Evolutionary conservation across 1,140 invertebrate genomes (phyloP).

Genomic region (Drosophila quadrilineata): DNA sequence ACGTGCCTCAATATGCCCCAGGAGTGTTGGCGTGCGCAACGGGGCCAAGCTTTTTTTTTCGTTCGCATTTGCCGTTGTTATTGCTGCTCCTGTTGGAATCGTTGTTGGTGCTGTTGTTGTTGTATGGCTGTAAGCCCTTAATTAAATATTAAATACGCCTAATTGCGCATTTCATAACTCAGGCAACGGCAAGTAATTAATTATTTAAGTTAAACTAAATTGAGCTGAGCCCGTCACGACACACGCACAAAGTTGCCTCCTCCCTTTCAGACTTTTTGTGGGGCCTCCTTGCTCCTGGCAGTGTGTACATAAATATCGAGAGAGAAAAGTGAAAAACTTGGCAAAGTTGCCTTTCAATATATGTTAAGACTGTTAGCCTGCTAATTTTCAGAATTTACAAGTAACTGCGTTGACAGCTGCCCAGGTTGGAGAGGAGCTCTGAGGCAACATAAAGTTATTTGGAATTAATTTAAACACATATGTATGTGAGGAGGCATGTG

Average conservation of each 20-base stretch:
- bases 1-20: conserved; percentile 12
- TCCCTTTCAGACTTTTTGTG: too few relatives aligned
- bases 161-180: conserved; percentile 79
- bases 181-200: conserved; percentile 73
- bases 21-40: conserved; percentile 46
- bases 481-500: too few relatives aligned
- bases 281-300: conserved; percentile 1
- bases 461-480: conserved; percentile 6
- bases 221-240: conserved; percentile 57
- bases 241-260: conserved; percentile 46
- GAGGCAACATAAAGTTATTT: conserved; percentile 1
- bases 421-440: not conserved
- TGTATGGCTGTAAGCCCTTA: conserved; percentile 61
- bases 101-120: conserved; percentile 12
- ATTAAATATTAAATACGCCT: conserved; percentile 77
- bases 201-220: conserved; percentile 77
- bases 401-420: not conserved
- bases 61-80: too few relatives aligned
- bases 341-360: conserved; percentile 8
- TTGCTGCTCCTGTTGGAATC: conserved; percentile 21
- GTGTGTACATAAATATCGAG: conserved; percentile 36
- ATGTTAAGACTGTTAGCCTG: conserved; percentile 3
- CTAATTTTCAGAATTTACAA: not conserved
- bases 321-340: conserved; percentile 28
- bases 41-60: conserved; percentile 38